Evolutionary conservation across 2,888 invertebrate species (phyloP), one percentile per base, ranked within the genome.

Genomic region (Lasius platythorax): DNA sequence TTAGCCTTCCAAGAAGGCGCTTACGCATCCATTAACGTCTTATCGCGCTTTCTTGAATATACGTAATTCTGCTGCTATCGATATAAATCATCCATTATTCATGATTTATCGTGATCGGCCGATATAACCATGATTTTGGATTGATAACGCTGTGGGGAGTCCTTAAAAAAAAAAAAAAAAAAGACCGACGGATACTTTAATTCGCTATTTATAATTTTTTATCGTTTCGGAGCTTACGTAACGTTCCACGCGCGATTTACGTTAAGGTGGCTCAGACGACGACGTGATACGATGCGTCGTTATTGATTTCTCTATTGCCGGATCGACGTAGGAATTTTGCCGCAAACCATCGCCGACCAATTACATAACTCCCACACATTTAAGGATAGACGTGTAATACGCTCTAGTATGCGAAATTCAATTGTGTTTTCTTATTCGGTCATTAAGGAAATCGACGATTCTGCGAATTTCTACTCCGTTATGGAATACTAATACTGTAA

Each of bases 231-330:
- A 28, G n/a, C 28, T 84, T 72, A 58, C 40, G 58, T 68, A 56
- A 67, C 66, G 18, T 88, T 84, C 67, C 70, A 85, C 83, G 70
- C 66, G 64, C 64, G 75, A 78, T 87, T 85, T 82, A 72, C 64
- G 37, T 76, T 37, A 70, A 66, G 63, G 46, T 15, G n/a, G 9
- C 23, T 15, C 43, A n/a, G 5, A 76, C 66, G 70, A 75, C 66
- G 84, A 81, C 81, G 85, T 81, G 67, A 82, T 83, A 84, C 68
- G 70, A 30, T 76, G 87, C 84, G 79, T 18, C 58, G 78, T 87
- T 91, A 91, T 91, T 91, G 90, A 91, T 91, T 88, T 91, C 83
- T 68, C 82, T 87, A 85, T 82, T 85, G 79, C 82, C 85, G 87
- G 83, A 87, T 87, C 89, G 86, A 84, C 83, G 76, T 70, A 84